These are phyloP conservation scores for Ypsolopha sequella DNA, from an alignment of 2,888 invertebrate genomes.

Conservation along the genomic window DNA sequence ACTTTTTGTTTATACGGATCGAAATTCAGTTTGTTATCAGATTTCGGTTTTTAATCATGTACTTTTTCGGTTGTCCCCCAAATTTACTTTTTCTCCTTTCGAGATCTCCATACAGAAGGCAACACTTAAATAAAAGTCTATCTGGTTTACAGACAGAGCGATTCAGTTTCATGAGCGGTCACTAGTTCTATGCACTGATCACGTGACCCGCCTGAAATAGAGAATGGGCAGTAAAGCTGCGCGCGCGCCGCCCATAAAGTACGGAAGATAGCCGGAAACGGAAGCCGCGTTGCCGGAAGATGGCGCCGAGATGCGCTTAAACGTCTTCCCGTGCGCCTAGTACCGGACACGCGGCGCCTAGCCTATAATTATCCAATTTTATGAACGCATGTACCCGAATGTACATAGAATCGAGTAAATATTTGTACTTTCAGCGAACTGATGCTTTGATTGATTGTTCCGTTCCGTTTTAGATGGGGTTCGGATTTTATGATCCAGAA, in stretches of 20 bases:
- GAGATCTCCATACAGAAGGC: too few species aligned
- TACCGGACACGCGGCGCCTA: constrained; percentile 6
- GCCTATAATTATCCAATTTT: background rate
- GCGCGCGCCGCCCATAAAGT: constrained; percentile 27
- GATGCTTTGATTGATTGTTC: too few species aligned
- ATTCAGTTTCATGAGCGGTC: constrained; percentile 6
- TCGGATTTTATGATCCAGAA: too few species aligned
- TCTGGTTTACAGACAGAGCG: too few species aligned
- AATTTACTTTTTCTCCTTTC: too few species aligned
- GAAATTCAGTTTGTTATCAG: background rate
- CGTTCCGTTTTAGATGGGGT: too few species aligned
- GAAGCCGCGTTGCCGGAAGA: constrained; percentile 50
- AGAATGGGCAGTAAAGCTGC: constrained; percentile 29
- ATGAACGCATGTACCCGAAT: too few species aligned
- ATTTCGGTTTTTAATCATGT: background rate
- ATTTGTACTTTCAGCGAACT: too few species aligned
- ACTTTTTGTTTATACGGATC: constrained; percentile 16
- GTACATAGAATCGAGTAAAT: too few species aligned
- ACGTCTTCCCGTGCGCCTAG: constrained; percentile 57
- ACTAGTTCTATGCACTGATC: background rate
- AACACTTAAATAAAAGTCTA: too few species aligned
- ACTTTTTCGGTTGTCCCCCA: too few species aligned
- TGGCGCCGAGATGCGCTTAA: constrained; percentile 56
- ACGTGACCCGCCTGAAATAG: constrained; percentile 30
- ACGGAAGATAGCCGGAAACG: constrained; percentile 45